Evolutionary conservation across 2,797 vertebrate genomes (phyloP), one percentile per base, ranked within the genome.

Genomic region (Fistularia commersonii): DNA sequence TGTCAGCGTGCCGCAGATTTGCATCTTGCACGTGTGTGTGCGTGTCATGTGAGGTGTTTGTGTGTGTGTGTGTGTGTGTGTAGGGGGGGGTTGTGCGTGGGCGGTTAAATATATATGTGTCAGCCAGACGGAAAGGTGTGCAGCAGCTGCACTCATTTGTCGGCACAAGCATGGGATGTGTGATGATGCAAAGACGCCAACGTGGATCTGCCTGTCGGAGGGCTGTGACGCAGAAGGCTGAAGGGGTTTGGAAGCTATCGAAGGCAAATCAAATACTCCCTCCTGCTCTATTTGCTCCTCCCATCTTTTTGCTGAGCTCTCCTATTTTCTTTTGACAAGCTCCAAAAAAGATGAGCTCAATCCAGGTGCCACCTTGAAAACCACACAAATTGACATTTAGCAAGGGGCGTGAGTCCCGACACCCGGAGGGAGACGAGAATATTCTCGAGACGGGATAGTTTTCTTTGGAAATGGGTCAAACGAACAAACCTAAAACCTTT

Each of bases 81-180:
- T n/a, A n/a, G n/a, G n/a, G n/a, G n/a, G n/a, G n/a, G n/a, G n/a
- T n/a, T n/a, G n/a, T n/a, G 54, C 48, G 66, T 62, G 74, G 64
- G 70, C 65, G 74, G 77, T 80, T 82, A 80, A 83, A 83, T 81
- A 83, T 80, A 80, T 73, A 76, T 83, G 74, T 77, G 71, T 68
- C 64, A 51, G 15, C 46, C 72, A 80, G 45, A 57, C 64, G 38
- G 51, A 41, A 67, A 74, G 67, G 78, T 74, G 73, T 68, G 72
- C 65, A 42, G 71, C 81, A 75, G 79, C 69, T 75, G 72, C 72
- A 66, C 55, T 33, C 68, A 48, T 74, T 77, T 74, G 78, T 65
- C 67, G 62, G 59, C 48, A 33, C 63, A 71, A 57, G 66, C 66
- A 71, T 54, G 7, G 57, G 62, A 37, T n/a, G 70, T 66, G 72